phyloP scores from a whole-genome alignment of 2,888 invertebrate species.

The Falcaria lacertinaria region DNA sequence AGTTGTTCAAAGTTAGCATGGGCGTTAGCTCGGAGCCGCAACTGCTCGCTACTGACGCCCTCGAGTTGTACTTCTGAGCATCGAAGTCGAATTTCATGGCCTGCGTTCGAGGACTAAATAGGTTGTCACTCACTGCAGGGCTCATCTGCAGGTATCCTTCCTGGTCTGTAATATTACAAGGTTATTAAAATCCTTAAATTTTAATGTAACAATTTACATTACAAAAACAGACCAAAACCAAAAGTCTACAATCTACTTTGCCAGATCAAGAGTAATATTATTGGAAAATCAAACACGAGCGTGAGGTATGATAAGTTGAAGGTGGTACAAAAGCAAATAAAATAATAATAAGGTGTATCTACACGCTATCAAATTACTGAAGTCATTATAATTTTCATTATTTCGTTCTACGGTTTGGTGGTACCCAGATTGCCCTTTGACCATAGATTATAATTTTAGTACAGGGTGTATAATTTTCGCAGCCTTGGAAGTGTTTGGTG shows the following conservation, averaged over 20 bases:
- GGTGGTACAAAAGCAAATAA: too few species aligned
- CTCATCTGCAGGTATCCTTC: conserved; percentile 83
- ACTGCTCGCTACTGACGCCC: conserved; percentile 39
- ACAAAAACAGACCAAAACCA: not conserved
- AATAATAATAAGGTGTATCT: too few species aligned
- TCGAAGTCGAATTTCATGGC: conserved; percentile 77
- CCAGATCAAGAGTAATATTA: too few species aligned
- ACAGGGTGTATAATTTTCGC: not conserved
- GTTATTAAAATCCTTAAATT: not conserved
- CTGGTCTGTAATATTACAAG: conserved; percentile 47
- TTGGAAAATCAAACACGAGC: not conserved
- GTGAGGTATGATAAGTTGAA: too few species aligned
- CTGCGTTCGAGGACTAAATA: conserved; percentile 78
- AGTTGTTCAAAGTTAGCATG: conserved; percentile 71
- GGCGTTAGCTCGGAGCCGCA: conserved; percentile 73
- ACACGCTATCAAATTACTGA: too few species aligned
- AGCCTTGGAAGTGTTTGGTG: not conserved
- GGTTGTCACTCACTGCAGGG: conserved; percentile 55
- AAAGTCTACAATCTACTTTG: too few species aligned
- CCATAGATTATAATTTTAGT: not conserved
- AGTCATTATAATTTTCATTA: too few species aligned
- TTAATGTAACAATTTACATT: not conserved
- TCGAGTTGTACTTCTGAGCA: conserved; percentile 45
- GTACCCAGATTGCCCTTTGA: too few species aligned
- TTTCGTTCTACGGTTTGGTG: too few species aligned